Evolutionary conservation across 2,797 vertebrate genomes (phyloP).

Genomic region (Erethizon dorsatum): DNA sequence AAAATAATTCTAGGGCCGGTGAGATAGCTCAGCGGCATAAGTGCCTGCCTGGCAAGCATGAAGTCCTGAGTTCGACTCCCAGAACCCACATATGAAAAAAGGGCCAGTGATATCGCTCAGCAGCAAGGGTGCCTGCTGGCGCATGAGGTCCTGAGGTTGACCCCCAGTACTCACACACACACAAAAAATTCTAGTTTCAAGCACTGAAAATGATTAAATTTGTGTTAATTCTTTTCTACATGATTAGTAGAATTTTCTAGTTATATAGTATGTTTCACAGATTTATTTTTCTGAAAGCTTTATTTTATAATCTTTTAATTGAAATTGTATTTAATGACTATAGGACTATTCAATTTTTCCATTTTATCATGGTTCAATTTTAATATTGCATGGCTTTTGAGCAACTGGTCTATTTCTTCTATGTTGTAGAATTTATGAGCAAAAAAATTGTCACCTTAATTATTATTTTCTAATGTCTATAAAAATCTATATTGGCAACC

Average conservation of each 20-base stretch:
- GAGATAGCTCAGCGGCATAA: no score
- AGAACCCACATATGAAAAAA: no score
- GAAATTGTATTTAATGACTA: background rate
- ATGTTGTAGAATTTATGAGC: background rate
- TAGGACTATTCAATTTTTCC: background rate
- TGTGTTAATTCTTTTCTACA: background rate
- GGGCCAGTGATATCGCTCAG: no score
- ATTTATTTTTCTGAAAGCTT: background rate
- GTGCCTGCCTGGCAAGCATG: no score
- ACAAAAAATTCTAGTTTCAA: background rate
- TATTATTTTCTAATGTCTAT: background rate
- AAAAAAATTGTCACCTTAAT: background rate
- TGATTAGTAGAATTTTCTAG: background rate
- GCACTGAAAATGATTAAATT: background rate
- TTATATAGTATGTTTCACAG: background rate
- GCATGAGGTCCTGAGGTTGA: no score
- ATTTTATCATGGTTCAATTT: background rate
- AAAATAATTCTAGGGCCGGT: background rate
- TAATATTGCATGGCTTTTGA: background rate
- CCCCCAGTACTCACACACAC: no score
- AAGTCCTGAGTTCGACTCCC: no score
- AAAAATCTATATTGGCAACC: fast-evolving
- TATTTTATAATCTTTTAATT: background rate
- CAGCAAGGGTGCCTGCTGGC: no score
- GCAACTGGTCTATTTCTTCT: background rate